Conservation (phyloP, 2,888 invertebrate genomes). For the Sicus ferrugineus region DNA sequence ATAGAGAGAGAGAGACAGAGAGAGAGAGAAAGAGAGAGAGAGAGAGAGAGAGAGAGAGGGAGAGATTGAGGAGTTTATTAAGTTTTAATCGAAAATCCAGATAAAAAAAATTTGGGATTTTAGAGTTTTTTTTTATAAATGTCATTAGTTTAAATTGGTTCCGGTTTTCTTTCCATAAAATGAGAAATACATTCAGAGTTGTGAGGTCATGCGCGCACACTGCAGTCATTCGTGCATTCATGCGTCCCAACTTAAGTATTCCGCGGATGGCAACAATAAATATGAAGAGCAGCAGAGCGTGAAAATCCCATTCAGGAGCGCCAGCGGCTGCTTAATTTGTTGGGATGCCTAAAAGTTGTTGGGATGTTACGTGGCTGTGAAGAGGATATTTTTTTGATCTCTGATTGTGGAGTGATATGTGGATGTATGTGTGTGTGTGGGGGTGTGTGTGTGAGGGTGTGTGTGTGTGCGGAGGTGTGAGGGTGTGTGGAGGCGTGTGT, state of each 20-base stretch:
- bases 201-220: neutral
- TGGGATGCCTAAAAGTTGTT: no score
- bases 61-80: no score
- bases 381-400: no score
- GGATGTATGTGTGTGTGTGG: neutral
- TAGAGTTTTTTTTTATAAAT: neutral
- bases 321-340: neutral
- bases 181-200: no score
- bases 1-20: no score
- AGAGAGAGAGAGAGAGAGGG: no score
- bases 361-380: no score
- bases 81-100: no score
- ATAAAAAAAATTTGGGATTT: neutral
- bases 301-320: neutral
- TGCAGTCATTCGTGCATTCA: neutral
- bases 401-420: no score
- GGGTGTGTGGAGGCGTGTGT: neutral
- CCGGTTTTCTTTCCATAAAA: no score
- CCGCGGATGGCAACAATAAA: neutral
- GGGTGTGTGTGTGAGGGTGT: neutral
- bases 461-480: neutral
- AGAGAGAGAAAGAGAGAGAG: no score
- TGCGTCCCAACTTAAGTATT: slow-evolving; percentile 1
- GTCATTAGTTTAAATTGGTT: no score
- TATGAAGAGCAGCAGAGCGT: neutral